A percentile compares a stretch with the other conserved stretches of the same genome.
These are phyloP conservation scores for Clanis bilineata DNA, from an alignment of 2,888 invertebrate species.

Conservation along the genomic window DNA sequence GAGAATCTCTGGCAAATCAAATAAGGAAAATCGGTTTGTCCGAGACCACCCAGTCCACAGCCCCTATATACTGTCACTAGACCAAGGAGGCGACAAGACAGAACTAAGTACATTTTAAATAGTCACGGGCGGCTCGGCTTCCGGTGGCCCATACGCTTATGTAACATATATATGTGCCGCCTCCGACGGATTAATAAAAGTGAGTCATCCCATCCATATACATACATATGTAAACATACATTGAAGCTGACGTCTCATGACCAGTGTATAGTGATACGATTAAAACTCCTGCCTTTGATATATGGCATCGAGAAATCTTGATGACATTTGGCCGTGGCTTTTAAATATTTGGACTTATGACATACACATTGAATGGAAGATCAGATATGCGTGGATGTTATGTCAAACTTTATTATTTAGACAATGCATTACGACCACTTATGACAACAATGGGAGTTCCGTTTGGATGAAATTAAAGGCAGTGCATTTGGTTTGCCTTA, in stretches of 20 bases:
- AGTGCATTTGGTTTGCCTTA: neutral
- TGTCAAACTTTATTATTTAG: slow-evolving; percentile 27
- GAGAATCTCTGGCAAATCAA: too few species aligned
- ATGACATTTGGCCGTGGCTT: slow-evolving; percentile 70
- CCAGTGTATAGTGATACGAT: neutral
- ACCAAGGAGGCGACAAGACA: too few species aligned
- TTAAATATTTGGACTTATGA: slow-evolving; percentile 64
- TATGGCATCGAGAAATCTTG: slow-evolving; percentile 58
- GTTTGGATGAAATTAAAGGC: neutral
- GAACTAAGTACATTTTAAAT: too few species aligned
- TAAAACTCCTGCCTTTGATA: slow-evolving; percentile 15
- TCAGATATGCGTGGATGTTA: slow-evolving; percentile 36
- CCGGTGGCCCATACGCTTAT: too few species aligned
- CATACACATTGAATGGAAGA: slow-evolving; percentile 51
- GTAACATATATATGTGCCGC: too few species aligned
- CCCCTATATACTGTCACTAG: too few species aligned
- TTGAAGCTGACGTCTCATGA: slow-evolving; percentile 1
- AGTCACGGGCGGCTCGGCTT: too few species aligned
- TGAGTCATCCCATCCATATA: too few species aligned
- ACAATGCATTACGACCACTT: neutral
- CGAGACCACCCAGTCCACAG: too few species aligned
- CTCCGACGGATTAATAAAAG: too few species aligned
- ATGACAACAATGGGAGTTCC: slow-evolving; percentile 1
- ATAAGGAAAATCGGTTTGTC: too few species aligned
- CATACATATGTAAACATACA: neutral